Conservation (phyloP, 1,140 invertebrate species). For the Akabosia matsudoensis region DNA sequence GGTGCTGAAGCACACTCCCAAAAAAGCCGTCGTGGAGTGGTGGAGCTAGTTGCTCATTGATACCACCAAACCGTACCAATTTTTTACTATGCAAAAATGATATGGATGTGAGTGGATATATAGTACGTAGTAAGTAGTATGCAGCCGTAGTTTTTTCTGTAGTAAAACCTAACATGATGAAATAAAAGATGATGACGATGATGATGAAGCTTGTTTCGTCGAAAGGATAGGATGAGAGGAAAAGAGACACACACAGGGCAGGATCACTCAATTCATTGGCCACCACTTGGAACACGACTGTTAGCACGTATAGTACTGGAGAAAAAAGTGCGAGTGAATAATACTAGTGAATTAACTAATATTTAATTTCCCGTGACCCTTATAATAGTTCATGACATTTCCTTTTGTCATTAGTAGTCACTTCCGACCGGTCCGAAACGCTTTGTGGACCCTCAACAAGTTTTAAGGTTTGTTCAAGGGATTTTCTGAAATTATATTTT, state of each 20-base stretch:
- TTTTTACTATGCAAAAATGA: background rate
- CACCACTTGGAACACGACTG: constrained; percentile 11
- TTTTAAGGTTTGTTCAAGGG: constrained; percentile 16
- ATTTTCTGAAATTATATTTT: constrained; percentile 17
- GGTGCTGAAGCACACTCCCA: constrained; percentile 17
- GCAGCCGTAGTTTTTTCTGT: too few species aligned
- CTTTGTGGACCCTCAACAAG: constrained; percentile 16
- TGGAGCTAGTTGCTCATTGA: background rate
- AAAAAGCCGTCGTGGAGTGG: background rate
- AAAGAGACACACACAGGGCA: constrained; percentile 5
- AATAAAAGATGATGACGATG: background rate
- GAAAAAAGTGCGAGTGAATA: constrained; percentile 16
- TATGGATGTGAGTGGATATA: background rate
- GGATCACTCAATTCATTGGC: constrained; percentile 19
- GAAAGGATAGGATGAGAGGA: background rate
- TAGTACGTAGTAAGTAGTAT: background rate
- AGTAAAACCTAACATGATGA: too few species aligned
- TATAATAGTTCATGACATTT: constrained; percentile 19
- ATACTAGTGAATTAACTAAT: constrained; percentile 21
- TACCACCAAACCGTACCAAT: constrained; percentile 12
- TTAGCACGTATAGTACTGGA: constrained; percentile 13
- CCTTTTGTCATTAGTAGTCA: constrained; percentile 8
- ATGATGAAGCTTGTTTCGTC: too few species aligned
- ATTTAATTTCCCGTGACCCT: constrained; percentile 23
- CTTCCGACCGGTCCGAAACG: constrained; percentile 7